These are phyloP conservation scores for Liasis olivaceus DNA, from an alignment of 2,797 vertebrate species.

Conservation along the genomic window DNA sequence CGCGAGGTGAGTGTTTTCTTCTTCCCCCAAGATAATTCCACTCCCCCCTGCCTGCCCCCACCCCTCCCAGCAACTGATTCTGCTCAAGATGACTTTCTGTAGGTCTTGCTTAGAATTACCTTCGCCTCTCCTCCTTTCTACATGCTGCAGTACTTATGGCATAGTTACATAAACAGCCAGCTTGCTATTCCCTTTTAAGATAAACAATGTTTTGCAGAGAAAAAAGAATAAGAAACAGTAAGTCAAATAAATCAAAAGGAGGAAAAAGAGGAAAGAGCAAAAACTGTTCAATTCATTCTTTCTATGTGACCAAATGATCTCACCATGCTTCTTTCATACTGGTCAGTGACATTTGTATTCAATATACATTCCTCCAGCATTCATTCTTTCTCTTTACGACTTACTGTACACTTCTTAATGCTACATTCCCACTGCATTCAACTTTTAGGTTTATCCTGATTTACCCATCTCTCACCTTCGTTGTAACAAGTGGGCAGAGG, in stretches of 20 bases:
- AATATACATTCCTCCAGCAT: not conserved
- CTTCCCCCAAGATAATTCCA: not conserved
- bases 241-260: not conserved
- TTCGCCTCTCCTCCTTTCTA: not conserved
- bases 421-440: not conserved
- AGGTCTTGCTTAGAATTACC: not conserved
- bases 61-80: not conserved
- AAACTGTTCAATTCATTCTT: not conserved
- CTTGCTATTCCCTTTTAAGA: not conserved
- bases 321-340: not conserved
- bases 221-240: not conserved
- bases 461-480: not conserved
- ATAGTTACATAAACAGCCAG: not conserved
- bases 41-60: not conserved
- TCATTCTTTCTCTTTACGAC: not conserved
- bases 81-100: not conserved
- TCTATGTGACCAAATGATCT: not conserved
- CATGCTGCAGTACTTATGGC: not conserved
- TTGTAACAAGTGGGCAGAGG: not conserved
- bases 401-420: not conserved
- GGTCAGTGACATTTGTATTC: not conserved
- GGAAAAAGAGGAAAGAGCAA: not conserved
- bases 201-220: not conserved
- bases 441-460: not conserved
- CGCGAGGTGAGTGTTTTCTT: not conserved